Evolutionary conservation across 2,113 vertebrate genomes (phyloP).

Genomic region (Meles meles): DNA sequence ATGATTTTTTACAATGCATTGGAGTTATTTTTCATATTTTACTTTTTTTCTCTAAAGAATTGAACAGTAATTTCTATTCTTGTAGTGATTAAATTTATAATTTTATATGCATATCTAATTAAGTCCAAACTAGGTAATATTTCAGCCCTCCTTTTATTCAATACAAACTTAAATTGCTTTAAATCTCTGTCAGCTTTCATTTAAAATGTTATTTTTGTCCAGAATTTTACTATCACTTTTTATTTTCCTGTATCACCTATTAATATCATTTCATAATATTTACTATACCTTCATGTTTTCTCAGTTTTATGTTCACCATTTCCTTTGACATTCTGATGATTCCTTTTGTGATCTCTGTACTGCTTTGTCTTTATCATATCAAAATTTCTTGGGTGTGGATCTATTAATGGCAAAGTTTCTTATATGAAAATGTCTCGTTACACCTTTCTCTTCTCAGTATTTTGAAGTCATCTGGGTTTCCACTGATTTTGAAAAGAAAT

Average conservation of each 20-base stretch:
- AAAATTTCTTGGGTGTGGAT: background rate
- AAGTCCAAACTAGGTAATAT: background rate
- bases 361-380: background rate
- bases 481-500: background rate
- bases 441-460: background rate
- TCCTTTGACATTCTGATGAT: background rate
- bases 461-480: background rate
- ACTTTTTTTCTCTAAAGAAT: background rate
- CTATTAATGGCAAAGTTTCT: background rate
- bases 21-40: background rate
- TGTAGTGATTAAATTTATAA: background rate
- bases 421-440: background rate
- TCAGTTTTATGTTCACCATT: background rate
- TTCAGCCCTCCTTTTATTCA: background rate
- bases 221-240: background rate
- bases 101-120: background rate
- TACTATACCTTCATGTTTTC: background rate
- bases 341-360: background rate
- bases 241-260: background rate
- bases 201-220: background rate
- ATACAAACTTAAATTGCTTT: background rate
- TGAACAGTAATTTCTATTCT: background rate
- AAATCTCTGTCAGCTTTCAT: background rate
- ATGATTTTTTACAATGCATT: background rate
- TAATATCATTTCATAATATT: background rate